Evolutionary conservation across 2,113 vertebrate genomes (phyloP), one percentile per base, ranked within the genome.

Genomic region (Scomber scombrus): DNA sequence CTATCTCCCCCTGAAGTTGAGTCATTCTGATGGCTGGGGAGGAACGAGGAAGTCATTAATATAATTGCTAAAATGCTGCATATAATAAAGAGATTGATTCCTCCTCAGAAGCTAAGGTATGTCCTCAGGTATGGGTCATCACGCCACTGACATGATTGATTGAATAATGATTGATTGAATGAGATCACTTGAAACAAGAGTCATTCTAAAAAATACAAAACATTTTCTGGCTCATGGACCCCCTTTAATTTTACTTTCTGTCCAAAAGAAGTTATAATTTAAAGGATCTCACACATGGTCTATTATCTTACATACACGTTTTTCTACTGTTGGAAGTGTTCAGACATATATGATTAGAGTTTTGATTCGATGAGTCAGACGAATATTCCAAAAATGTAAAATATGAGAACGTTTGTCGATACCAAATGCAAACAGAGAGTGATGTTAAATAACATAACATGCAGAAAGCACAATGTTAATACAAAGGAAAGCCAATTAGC

Each of bases 141-240:
- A 6, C 16, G 3, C n/a, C 13, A 19, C n/a, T 45, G 21, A 66
- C 40, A 58, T 84, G 43, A 84, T 81, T 56, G 45, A 62, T 67
- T n/a, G n/a, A n/a, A n/a, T n/a, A n/a, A n/a, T 84, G 43, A 84
- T 81, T 56, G 46, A 62, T 67, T 1, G 23, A 26, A 26, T 26
- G 3, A 26, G 23, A 26, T 26, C 21, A 1, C 7, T 34, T 9
- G 13, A 51, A 18, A 51, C 26, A 19, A 5, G 8, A 52, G 58
- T 56, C 5, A 51, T 71, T 63, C 40, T 2, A 65, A 60, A 55
- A 65, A 16, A 18, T 23, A 9, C 11, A 56, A 49, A n/a, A 12
- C 65, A 65, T 62, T 49, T 26, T 26, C 23, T 51, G 45, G 29
- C 21, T 84, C 21, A 68, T 46, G 11, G 12, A 40, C 14, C 4